Evolutionary conservation across 2,797 vertebrate genomes (phyloP).

Genomic region (Ambastaia sidthimunki): DNA sequence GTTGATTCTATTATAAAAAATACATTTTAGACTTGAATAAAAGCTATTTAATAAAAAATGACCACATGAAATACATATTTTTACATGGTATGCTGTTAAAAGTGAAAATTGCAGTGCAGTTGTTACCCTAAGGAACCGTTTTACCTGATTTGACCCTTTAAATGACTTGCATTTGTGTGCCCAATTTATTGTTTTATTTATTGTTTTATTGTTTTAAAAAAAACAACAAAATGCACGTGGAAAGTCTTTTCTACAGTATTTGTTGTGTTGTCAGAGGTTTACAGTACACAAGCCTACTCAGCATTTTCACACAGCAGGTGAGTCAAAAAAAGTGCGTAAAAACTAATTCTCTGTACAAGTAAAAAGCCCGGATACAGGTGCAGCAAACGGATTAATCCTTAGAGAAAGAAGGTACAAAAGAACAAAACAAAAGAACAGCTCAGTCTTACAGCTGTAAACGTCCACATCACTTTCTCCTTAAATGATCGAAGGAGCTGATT

Average conservation of each 20-base stretch:
- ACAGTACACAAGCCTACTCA: conserved; percentile 4
- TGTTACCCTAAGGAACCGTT: not conserved
- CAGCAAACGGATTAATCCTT: conserved; percentile 12
- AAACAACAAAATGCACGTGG: no score
- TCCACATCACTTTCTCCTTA: conserved; percentile 11
- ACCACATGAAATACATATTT: no score
- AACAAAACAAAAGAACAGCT: not conserved
- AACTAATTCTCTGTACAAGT: not conserved
- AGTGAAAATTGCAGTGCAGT: not conserved
- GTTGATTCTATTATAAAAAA: no score
- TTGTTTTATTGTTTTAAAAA: no score
- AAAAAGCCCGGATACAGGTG: not conserved
- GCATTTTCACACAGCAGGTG: conserved; percentile 6
- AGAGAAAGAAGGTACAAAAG: not conserved
- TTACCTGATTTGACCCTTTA: not conserved
- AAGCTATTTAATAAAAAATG: no score
- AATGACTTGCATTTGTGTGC: no score
- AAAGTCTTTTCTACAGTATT: no score
- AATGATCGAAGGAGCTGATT: conserved; percentile 6
- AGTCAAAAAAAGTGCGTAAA: not conserved
- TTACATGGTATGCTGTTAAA: not conserved
- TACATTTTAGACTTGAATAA: no score
- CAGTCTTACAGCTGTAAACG: not conserved
- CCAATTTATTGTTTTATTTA: no score
- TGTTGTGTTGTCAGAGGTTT: not conserved